Conservation (phyloP, 2,797 vertebrate genomes). For the Glossophaga mutica region DNA sequence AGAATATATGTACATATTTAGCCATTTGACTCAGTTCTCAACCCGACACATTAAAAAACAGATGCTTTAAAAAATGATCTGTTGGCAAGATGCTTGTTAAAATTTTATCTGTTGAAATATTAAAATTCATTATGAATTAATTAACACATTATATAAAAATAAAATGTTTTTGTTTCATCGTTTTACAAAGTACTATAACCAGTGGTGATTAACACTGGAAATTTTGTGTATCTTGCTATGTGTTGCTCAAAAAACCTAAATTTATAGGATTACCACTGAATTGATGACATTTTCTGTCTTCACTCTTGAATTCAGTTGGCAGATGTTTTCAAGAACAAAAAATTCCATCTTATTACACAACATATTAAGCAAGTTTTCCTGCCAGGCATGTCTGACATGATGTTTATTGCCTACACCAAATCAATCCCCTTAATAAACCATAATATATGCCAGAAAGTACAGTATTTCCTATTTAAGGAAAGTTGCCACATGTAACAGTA, state of each 20-base stretch:
- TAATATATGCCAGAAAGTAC: conserved; percentile 80
- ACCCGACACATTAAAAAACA: conserved; percentile 80
- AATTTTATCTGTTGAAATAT: conserved; percentile 81
- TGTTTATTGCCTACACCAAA: conserved; percentile 85
- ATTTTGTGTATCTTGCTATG: conserved; percentile 74
- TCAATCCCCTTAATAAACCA: conserved; percentile 81
- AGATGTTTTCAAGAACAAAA: conserved; percentile 87
- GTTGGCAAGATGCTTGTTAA: conserved; percentile 80
- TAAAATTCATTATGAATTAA: conserved; percentile 83
- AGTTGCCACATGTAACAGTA: conserved; percentile 80
- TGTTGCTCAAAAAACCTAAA: conserved; percentile 77
- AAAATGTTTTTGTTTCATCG: conserved; percentile 81
- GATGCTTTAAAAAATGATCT: conserved; percentile 82
- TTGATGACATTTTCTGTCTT: conserved; percentile 87
- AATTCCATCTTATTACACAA: conserved; percentile 84
- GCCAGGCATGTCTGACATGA: conserved; percentile 84
- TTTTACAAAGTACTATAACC: conserved; percentile 77
- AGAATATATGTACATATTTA: conserved; percentile 80
- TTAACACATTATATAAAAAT: conserved; percentile 82
- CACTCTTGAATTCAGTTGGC: conserved; percentile 82
- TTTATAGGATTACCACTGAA: conserved; percentile 82
- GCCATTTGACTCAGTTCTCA: conserved; percentile 79
- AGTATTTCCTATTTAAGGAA: conserved; percentile 81
- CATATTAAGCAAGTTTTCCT: conserved; percentile 83
- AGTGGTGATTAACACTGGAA: conserved; percentile 74